Conservation (phyloP, 2,113 vertebrate species). For the Brachyistius frenatus region DNA sequence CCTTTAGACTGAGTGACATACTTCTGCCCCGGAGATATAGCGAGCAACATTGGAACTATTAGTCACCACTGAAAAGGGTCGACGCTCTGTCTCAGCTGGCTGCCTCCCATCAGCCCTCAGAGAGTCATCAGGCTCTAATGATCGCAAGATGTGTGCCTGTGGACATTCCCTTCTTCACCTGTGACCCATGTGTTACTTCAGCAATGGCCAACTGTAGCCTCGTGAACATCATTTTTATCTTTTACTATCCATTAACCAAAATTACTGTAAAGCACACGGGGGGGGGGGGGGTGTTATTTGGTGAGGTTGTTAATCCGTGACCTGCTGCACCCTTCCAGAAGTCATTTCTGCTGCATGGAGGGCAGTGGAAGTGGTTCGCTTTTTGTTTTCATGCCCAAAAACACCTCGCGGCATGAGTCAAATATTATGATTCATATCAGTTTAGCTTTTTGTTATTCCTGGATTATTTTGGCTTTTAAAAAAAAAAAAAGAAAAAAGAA, state of each 20-base stretch:
- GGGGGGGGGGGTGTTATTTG: not conserved
- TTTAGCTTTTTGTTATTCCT: no score
- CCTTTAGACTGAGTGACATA: constrained; percentile 24
- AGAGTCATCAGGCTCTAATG: constrained; percentile 49
- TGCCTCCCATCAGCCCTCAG: constrained; percentile 13
- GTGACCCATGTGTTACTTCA: constrained; percentile 24
- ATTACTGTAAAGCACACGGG: not conserved
- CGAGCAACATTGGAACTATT: constrained; percentile 34
- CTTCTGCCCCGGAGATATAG: constrained; percentile 36
- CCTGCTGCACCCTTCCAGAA: not conserved
- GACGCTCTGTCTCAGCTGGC: constrained; percentile 23
- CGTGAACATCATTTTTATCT: constrained; percentile 4
- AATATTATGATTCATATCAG: not conserved
- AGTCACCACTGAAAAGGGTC: constrained; percentile 49
- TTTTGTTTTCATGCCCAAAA: no score
- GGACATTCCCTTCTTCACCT: constrained; percentile 41
- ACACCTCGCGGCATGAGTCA: not conserved
- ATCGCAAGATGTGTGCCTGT: constrained; percentile 26
- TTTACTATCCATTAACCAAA: constrained; percentile 15
- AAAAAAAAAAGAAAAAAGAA: no score
- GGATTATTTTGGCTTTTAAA: no score
- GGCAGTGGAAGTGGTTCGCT: no score
- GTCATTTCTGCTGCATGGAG: not conserved
- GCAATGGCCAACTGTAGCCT: constrained; percentile 9
- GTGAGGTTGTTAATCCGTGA: constrained; percentile 1